Base-by-base conservation (phyloP, 1,140 invertebrate species). In the Steinernema khuongi region DNA sequence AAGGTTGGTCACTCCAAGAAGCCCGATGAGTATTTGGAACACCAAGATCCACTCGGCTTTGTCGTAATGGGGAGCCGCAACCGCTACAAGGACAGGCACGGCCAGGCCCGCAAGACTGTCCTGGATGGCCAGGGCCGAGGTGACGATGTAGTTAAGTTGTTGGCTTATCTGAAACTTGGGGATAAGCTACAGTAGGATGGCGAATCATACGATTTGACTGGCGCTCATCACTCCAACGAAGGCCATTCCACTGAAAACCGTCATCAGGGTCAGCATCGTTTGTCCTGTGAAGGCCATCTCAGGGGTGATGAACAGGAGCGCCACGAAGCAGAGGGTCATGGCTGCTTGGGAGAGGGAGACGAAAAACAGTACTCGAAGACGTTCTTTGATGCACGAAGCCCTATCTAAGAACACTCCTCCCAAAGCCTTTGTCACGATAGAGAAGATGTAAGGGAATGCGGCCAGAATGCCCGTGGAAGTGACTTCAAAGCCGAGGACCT, bases 1-100 rank as follows among this genome's bases (percentile, higher is more conserved):
- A 30, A 68, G 26, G 0, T 50, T 67, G 14, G 74, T 75, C 68
- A 71, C 31, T 30, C 70, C 32, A n/a, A 73, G 22, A 28, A 31
- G 50, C 18, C 33, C 41, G 71, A 43, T 67, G 31, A 75, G 29
- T 31, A 75, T 50, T 31, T 75, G 68, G 66, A 75, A 75, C 7
- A 75, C 44, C 1, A 32, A 28, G 19, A 44, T 22, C 74, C 74
- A 75, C 50, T 60, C 50, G 22, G 14, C 7, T 60, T 26, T 11
- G 7, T 7, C 50, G 22, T 60, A 60, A 60, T 60, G 14, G 14
- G 50, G 50, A 7, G 50, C 50, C 4, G 26, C 22, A 11, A 60
- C 14, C 14, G 50, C 50, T 17, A 60, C 50, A 14, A 60, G 19
- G 4, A 22, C 50, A 60, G 50, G 50, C 19, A 60, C 22, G 2